Evolutionary conservation across 2,113 vertebrate genomes (phyloP).

Genomic region (Rhynchomys soricoides): DNA sequence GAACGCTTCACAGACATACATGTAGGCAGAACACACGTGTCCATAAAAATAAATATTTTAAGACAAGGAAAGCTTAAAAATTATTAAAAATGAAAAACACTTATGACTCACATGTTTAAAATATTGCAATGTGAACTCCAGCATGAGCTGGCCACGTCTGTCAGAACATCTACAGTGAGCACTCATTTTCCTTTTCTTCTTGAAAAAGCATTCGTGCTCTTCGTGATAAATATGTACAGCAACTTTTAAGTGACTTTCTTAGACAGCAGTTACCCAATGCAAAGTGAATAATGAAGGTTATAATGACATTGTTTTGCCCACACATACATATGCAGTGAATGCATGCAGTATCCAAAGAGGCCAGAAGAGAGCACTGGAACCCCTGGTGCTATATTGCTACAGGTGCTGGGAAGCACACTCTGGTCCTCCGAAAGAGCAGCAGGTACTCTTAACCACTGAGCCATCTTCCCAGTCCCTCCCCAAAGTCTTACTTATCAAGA

Average conservation of each 20-base stretch:
- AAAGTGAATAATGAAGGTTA: background rate
- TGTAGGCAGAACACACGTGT: background rate
- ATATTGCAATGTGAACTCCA: background rate
- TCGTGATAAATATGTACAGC: background rate
- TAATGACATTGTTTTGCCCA: background rate
- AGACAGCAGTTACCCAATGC: background rate
- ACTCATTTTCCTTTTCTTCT: background rate
- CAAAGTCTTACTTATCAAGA: background rate
- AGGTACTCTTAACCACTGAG: background rate
- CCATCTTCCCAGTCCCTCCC: background rate
- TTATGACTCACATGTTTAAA: background rate
- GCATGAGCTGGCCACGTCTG: background rate
- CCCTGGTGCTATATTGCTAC: too few species aligned
- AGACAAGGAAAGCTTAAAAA: background rate
- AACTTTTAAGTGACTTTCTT: background rate
- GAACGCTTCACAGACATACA: background rate
- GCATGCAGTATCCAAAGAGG: background rate
- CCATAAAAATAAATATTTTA: background rate
- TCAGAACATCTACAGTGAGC: background rate
- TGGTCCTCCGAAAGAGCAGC: background rate
- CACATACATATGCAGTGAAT: background rate
- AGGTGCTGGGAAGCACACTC: background rate
- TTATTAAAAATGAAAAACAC: background rate
- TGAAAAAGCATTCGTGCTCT: background rate
- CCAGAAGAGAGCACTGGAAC: background rate